Base-by-base conservation (phyloP, 2,113 vertebrate genomes). In the Poeciliopsis occidentalis region DNA sequence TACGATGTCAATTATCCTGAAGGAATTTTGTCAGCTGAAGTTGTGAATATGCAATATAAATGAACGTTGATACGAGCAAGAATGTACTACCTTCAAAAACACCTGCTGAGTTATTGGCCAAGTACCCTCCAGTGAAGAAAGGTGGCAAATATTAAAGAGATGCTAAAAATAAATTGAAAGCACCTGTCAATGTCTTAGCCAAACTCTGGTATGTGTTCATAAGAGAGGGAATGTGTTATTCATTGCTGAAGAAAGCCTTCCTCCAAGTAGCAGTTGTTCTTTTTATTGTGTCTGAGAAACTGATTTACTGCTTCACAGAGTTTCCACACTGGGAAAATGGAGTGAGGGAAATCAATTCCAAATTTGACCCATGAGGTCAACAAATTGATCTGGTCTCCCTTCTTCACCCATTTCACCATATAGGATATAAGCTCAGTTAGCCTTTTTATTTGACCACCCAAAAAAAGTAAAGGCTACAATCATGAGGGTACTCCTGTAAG, bases 241-340 rank as follows among this genome's bases (percentile, higher is more conserved):
- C 79, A 68, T 31, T 69, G 63, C 70, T 76, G 66, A 62, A 67
- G 60, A 62, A 37, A 73, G 79, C 67, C 73, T 41, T 62, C 62
- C 27, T 68, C 34, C 34, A 37, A 37, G 34, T 78, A 47, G 73
- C 74, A 61, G 71, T 73, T 84, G 80, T 64, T 88, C 61, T 57
- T 79, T 75, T 66, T 63, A 85, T 82, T 82, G 82, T 75, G 60
- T 60, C 84, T 5, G 10, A 73, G 78, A 72, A 86, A 85, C 83
- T 84, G 61, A 86, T 89, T 85, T 84, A 84, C 76, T 87, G 79
- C 79, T 86, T 87, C 82, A 86, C 54, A 83, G 83, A 88, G 64
- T 85, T 85, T 73, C 79, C 78, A 84, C 73, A 84, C 81, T 84
- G 85, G 75, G 80, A 88, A 85, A 87, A 84, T 81, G 77, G 70